Conservation (phyloP, 1,140 invertebrate species). For the Cotesia chilonis region DNA sequence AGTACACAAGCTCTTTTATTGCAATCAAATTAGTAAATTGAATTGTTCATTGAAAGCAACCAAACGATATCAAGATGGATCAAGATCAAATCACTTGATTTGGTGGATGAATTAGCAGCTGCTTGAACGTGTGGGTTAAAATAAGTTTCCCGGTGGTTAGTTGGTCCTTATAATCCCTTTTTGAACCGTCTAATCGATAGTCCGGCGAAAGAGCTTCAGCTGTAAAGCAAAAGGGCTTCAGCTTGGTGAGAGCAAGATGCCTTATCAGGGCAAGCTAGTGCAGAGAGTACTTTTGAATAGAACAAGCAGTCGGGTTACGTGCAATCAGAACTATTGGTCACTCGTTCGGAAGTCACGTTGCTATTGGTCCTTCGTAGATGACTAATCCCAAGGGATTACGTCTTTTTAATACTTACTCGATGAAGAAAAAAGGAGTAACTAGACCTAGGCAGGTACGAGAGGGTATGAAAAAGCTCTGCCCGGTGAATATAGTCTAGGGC, state of each 20-base stretch:
- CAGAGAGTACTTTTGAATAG: not conserved
- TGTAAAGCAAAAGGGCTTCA: constrained; percentile 1
- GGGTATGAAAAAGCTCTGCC: not conserved
- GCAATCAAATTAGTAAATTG: no score
- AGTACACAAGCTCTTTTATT: no score
- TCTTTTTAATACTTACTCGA: constrained; percentile 54
- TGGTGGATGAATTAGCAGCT: constrained; percentile 22
- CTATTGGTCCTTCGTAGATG: constrained; percentile 41
- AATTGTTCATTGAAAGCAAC: no score
- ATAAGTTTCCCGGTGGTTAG: constrained; percentile 24
- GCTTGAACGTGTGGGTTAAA: constrained; percentile 17
- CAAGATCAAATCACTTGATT: no score
- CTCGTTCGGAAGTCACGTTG: constrained; percentile 50
- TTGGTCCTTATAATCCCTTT: constrained; percentile 9
- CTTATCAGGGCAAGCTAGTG: not conserved
- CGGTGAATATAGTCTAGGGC: constrained; percentile 38
- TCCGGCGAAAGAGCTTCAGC: constrained; percentile 39
- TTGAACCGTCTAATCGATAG: constrained; percentile 46
- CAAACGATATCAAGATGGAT: no score
- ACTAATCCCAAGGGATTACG: constrained; percentile 41
- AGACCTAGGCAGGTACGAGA: not conserved
- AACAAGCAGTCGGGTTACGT: not conserved
- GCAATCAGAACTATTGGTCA: constrained; percentile 43
- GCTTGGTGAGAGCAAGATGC: not conserved
- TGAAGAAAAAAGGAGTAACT: constrained; percentile 39